Base-by-base conservation (phyloP, 1,140 invertebrate species). In the Nilaparvata lugens region DNA sequence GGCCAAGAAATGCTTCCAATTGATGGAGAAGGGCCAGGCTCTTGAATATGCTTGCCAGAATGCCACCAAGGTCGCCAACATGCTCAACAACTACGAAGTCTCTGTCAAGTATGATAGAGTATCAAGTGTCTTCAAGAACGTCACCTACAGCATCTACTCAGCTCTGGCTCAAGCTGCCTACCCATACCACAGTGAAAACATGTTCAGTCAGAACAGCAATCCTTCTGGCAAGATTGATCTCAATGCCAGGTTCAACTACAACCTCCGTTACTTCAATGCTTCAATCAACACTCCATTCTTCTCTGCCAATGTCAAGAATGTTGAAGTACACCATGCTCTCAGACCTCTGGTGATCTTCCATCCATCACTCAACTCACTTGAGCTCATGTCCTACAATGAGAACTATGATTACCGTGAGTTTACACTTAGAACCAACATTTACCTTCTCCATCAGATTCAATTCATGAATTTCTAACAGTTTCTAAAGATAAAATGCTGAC, bases 41-140 rank as follows among this genome's bases (percentile, higher is more conserved):
- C 74, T 79, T 61, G 71, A 79, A 25, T 67, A 69, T 4, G 72
- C 74, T 58, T 85, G 84, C 67, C 74, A 76, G 40, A 76, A 79
- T 31, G 71, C 77, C 55, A 79, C 77, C 13, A 59, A 72, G 3
- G 63, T 68, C 19, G 76, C 79, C 1, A 75, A 76, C 28, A 65
- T 74, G 25, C 69, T 79, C 3, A 76, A 86, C 65, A 64, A 71
- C 52, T 64, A 77, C n/a, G 53, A 53, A 21, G 11, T 60, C 24
- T 16, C 45, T 31, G 16, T 35, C n/a, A 48, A 60, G 11, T 60
- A 38, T 53, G 58, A 60, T 16, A 60, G 53, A 52, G 58, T 53
- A 53, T 52, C 56, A n/a, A 21, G 56, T 35, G 63, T 48, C 55
- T 63, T 65, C 18, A 65, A 66, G 55, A 68, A 70, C 35, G 38